Evolutionary conservation across 2,888 invertebrate genomes (phyloP).

Genomic region (Rhopalosiphum nymphaeae): DNA sequence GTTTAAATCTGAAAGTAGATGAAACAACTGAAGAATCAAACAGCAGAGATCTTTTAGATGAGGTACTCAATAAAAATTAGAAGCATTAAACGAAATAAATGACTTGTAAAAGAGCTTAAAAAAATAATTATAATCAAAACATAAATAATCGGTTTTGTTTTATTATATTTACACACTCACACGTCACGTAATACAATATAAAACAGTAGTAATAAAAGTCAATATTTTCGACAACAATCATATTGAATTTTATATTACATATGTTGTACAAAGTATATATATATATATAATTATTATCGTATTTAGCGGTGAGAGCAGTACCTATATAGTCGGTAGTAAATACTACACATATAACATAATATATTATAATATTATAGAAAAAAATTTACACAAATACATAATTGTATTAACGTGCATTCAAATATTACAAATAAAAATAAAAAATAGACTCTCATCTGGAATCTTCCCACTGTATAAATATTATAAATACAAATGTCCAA

Average conservation of each 20-base stretch:
- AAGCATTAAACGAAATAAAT: neutral
- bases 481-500: constrained; percentile 33
- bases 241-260: neutral
- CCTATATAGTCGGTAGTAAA: neutral
- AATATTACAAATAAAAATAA: constrained; percentile 9
- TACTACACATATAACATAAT: constrained; percentile 12
- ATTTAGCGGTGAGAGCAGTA: neutral
- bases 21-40: no score
- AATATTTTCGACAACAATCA: constrained; percentile 10
- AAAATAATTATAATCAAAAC: neutral
- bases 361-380: neutral
- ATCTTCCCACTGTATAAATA: neutral
- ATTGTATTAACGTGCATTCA: neutral
- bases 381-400: constrained; percentile 3
- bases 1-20: no score
- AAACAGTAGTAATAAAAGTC: constrained; percentile 30
- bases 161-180: constrained; percentile 19
- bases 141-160: neutral
- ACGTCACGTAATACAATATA: neutral
- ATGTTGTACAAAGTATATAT: neutral
- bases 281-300: neutral
- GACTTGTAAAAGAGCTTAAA: neutral
- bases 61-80: neutral
- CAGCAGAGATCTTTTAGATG: no score
- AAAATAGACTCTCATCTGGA: neutral